Conservation (phyloP, 2,113 vertebrate genomes). For the Eulemur rufifrons region DNA sequence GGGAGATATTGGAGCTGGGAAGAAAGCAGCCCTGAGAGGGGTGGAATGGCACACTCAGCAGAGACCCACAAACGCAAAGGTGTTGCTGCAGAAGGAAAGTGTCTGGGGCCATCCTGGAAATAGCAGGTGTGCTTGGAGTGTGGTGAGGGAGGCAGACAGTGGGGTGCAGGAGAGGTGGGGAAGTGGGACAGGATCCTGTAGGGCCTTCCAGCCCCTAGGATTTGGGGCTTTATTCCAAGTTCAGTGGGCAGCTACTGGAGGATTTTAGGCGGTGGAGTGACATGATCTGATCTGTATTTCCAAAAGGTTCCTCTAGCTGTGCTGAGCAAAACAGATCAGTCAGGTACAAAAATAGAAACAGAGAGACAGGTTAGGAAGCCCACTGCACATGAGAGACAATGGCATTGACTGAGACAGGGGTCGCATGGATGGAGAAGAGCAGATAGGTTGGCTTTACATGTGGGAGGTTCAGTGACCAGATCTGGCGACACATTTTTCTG, state of each 20-base stretch:
- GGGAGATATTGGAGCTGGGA: background rate
- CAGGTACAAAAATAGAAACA: background rate
- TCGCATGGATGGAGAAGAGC: rapidly evolving
- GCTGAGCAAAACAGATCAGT: background rate
- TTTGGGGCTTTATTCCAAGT: background rate
- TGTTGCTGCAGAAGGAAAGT: background rate
- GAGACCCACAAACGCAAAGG: background rate
- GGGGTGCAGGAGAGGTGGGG: too few species aligned
- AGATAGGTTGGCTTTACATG: rapidly evolving
- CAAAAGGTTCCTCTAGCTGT: background rate
- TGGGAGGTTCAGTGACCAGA: background rate
- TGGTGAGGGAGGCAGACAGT: background rate
- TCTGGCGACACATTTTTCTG: background rate
- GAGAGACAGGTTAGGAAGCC: background rate
- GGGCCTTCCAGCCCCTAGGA: too few species aligned
- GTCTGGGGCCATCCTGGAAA: background rate
- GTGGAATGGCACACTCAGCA: background rate
- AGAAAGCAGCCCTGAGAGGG: background rate
- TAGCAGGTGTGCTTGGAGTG: rapidly evolving
- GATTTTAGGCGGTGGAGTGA: background rate
- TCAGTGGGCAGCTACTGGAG: background rate
- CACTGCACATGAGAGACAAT: background rate
- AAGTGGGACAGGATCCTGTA: background rate
- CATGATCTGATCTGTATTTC: background rate
- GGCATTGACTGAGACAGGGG: background rate